A percentile compares a stretch with the other conserved stretches of the same genome.
Evolutionary conservation across 1,140 invertebrate species (phyloP).

Genomic region (Aphis gossypii): DNA sequence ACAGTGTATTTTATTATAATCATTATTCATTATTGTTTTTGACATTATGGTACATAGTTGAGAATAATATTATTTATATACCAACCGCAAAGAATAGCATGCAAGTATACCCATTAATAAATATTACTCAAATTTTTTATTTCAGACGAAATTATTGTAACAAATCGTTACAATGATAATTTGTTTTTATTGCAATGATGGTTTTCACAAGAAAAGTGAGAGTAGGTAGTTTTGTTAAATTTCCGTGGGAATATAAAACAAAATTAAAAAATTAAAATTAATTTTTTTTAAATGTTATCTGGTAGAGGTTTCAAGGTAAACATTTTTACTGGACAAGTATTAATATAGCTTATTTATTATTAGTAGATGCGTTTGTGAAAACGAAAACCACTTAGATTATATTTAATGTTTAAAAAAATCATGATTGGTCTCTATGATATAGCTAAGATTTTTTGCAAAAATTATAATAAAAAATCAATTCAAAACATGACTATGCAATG

Average conservation of each 20-base stretch:
- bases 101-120: background rate
- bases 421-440: background rate
- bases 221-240: background rate
- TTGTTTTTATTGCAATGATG: background rate
- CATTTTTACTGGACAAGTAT: slow-evolving; percentile 5
- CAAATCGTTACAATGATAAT: background rate
- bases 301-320: background rate
- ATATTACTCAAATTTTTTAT: background rate
- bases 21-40: background rate
- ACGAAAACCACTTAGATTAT: background rate
- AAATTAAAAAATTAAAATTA: slow-evolving; percentile 7
- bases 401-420: background rate
- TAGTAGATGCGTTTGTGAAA: background rate
- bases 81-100: background rate
- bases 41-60: background rate
- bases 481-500: background rate
- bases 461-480: background rate
- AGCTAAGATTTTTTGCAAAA: background rate
- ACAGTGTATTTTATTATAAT: background rate
- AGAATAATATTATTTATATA: background rate
- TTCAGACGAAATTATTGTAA: background rate
- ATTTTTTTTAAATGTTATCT: background rate
- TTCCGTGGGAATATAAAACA: background rate
- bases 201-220: slow-evolving; percentile 7
- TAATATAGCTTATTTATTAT: background rate